Evolutionary conservation across 2,113 vertebrate species (phyloP).

Genomic region (Panthera tigris): DNA sequence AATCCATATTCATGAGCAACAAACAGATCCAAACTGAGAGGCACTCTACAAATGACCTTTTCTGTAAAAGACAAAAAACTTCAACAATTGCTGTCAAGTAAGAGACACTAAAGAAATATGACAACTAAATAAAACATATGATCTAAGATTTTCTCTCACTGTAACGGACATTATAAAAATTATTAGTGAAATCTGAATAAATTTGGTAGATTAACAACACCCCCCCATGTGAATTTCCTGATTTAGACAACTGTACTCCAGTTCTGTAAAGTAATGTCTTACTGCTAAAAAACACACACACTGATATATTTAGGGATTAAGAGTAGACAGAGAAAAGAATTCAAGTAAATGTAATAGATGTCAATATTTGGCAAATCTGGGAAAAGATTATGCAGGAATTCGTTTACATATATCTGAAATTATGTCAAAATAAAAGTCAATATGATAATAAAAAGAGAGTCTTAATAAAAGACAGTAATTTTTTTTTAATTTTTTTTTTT

Average conservation of each 20-base stretch:
- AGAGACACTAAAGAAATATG: background rate
- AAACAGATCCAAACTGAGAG: background rate
- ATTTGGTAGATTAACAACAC: background rate
- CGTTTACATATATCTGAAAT: background rate
- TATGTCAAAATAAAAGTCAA: background rate
- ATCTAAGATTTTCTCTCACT: background rate
- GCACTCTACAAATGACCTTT: background rate
- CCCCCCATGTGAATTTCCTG: background rate
- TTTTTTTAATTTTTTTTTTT: background rate
- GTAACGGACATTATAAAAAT: background rate
- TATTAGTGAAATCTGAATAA: background rate
- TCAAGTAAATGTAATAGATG: background rate
- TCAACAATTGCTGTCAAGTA: background rate
- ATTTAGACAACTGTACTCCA: background rate
- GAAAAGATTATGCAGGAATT: background rate
- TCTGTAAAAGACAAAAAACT: background rate
- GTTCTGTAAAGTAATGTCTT: background rate
- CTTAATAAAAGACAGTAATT: background rate
- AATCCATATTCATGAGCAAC: too few species aligned
- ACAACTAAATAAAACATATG: background rate
- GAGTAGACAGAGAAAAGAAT: background rate
- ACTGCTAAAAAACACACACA: background rate
- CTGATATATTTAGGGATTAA: background rate
- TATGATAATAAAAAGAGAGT: background rate
- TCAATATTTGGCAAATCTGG: background rate